Conservation (phyloP, 2,113 vertebrate genomes). For the Phylloscopus trochilus region DNA sequence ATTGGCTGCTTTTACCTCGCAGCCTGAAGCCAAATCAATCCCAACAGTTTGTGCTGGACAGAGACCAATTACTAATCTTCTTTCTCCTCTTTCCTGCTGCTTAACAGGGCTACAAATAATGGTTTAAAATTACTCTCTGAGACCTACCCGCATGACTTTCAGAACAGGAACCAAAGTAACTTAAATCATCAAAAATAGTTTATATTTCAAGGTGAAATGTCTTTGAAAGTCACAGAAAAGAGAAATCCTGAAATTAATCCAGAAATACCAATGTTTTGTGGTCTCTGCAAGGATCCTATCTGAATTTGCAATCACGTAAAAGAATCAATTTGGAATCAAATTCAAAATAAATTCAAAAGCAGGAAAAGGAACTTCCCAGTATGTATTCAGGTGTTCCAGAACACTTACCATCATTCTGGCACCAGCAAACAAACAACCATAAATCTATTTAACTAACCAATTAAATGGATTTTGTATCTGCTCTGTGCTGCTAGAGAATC, state of each 20-base stretch:
- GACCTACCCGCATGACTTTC: not conserved
- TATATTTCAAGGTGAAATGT: not conserved
- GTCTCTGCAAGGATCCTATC: not conserved
- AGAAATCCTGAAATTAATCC: not conserved
- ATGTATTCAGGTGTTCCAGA: not conserved
- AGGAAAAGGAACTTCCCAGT: not conserved
- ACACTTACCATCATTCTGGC: not conserved
- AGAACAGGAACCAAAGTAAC: not conserved
- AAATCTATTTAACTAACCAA: not conserved
- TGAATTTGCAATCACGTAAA: not conserved
- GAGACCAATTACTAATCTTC: constrained; percentile 3
- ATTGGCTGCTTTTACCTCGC: not conserved
- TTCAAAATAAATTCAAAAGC: not conserved
- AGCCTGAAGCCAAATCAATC: constrained; percentile 31
- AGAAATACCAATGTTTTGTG: not conserved
- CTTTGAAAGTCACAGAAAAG: not conserved
- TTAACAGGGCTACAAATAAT: constrained; percentile 19
- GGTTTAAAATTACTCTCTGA: constrained; percentile 23
- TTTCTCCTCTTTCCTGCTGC: not conserved
- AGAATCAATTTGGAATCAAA: not conserved
- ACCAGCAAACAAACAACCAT: not conserved
- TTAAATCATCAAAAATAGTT: not conserved
- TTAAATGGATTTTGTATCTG: not conserved
- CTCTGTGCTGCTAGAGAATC: not conserved
- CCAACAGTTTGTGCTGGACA: not conserved